Conservation (phyloP, 2,113 vertebrate species). For the Anas platyrhynchos region DNA sequence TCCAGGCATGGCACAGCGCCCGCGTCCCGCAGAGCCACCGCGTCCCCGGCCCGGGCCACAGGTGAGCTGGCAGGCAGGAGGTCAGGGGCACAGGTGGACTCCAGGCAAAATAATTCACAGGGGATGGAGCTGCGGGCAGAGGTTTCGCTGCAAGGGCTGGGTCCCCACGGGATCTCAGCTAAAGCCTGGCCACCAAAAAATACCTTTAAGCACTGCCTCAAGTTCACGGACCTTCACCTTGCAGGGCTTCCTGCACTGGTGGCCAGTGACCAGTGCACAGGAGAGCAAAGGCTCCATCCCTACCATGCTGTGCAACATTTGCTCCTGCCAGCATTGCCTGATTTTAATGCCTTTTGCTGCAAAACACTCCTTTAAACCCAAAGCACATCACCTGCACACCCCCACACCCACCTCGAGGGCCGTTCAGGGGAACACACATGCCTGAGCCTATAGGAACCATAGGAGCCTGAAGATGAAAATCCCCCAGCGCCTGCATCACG, state of each 20-base stretch:
- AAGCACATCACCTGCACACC: neutral
- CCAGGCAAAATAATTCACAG: neutral
- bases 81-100: neutral
- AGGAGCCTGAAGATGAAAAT: neutral
- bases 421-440: accelerated
- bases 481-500: accelerated
- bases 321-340: neutral
- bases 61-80: neutral
- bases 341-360: neutral
- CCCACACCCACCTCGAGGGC: neutral
- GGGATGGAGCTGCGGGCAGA: neutral
- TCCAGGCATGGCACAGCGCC: neutral
- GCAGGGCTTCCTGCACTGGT: neutral
- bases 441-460: neutral
- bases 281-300: accelerated
- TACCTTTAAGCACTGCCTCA: neutral
- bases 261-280: neutral
- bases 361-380: neutral
- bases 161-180: neutral
- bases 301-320: neutral
- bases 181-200: neutral
- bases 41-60: accelerated
- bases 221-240: neutral
- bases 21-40: neutral
- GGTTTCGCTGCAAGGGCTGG: neutral